phyloP scores from a whole-genome alignment of 2,113 vertebrate genomes.

The Triplophysa tibetana region DNA sequence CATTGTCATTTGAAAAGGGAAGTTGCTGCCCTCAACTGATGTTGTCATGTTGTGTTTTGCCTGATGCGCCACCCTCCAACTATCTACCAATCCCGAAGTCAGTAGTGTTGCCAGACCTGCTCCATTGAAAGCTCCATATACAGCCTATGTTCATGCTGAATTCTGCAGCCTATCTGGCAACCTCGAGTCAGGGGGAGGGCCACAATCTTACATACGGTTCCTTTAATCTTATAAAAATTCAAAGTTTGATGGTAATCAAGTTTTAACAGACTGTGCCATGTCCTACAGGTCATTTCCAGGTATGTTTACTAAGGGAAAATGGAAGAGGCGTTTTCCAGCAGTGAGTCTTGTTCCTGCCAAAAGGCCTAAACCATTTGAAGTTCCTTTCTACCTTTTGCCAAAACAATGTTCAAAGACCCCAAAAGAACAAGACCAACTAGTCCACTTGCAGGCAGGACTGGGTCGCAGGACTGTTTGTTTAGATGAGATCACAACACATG shows the following conservation, averaged over 20 bases:
- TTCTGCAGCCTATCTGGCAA: neutral
- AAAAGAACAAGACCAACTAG: constrained; percentile 26
- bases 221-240: neutral
- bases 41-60: too few relatives aligned
- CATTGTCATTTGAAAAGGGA: too few relatives aligned
- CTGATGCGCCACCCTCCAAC: too few relatives aligned
- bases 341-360: neutral
- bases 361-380: constrained; percentile 2
- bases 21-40: too few relatives aligned
- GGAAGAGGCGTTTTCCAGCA: neutral
- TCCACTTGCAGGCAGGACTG: constrained; percentile 13
- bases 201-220: neutral
- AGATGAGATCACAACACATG: constrained; percentile 13
- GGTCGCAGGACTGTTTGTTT: constrained; percentile 11
- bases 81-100: too few relatives aligned
- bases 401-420: constrained; percentile 16
- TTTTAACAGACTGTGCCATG: neutral
- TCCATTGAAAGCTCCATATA: too few relatives aligned
- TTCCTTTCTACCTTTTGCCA: constrained; percentile 16
- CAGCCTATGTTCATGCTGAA: neutral
- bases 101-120: too few relatives aligned
- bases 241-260: neutral
- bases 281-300: neutral
- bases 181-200: neutral
- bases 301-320: neutral